Base-by-base conservation (phyloP, 2,797 vertebrate genomes). In the Myiotriccus ornatus region DNA sequence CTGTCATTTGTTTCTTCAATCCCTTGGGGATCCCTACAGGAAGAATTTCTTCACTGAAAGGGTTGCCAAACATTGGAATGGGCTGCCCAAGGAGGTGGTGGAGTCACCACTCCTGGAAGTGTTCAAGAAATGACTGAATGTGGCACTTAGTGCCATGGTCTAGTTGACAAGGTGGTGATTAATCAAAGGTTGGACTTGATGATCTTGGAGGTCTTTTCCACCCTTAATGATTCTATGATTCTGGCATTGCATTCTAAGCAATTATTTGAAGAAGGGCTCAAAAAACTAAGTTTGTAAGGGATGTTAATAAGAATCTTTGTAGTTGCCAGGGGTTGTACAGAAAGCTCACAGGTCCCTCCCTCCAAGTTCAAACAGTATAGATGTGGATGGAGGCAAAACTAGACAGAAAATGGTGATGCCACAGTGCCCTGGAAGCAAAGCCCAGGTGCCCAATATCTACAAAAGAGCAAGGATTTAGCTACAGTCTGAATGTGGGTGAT, bases 1-100 rank as follows among this genome's bases (percentile, higher is more conserved):
- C 59, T 53, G 28, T n/a, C 57, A 90, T 52, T 77, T 0, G 0
- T 27, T 57, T 50, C 46, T 82, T 79, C 0, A 0, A 57, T 21
- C 10, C 24, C 47, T 59, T 44, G 15, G 23, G 46, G 21, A 64
- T 32, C 39, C 65, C 39, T 46, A 65, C 52, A 52, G 65, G 30
- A 84, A 59, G 39, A 52, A 53, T 32, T 41, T 35, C 10, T 53
- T 78, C 73, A 41, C 52, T 65, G 46, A 28, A 41, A 71, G 30
- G 22, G 4, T 39, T 57, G 53, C 9, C 50, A 39, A 17, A 24
- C 12, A 27, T 5, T 60, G 22, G 55, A 78, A 59, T 15, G 34
- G 46, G 65, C 39, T 71, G 39, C 65, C n/a, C 59, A 78, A 25
- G 25, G 30, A 65, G 5, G 34, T 27, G 46, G 13, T 32, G 21